Evolutionary conservation across 2,888 invertebrate species (phyloP).

Genomic region (Serripes groenlandicus): DNA sequence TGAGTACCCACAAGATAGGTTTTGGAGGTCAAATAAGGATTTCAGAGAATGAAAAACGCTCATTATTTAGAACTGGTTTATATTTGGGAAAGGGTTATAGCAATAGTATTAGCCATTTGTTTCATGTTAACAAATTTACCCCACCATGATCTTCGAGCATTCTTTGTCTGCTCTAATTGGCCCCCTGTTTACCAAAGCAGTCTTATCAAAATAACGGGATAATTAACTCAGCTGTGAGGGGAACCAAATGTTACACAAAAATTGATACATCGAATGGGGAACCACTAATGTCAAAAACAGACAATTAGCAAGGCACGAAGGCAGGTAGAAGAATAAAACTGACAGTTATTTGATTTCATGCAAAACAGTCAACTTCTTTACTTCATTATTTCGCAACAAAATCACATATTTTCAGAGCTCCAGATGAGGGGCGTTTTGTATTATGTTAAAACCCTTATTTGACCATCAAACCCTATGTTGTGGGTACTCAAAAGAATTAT

Average conservation of each 20-base stretch:
- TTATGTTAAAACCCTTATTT: too few species aligned
- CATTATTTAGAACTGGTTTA: too few species aligned
- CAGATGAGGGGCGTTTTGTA: background rate
- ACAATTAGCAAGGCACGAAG: background rate
- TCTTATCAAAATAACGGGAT: slow-evolving; percentile 22
- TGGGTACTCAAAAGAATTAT: too few species aligned
- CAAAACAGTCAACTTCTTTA: background rate
- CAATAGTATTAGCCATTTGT: slow-evolving; percentile 4
- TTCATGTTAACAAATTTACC: slow-evolving; percentile 18
- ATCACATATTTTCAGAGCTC: background rate
- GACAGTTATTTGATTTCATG: background rate
- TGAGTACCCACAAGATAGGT: too few species aligned
- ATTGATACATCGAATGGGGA: background rate
- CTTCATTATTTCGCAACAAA: background rate
- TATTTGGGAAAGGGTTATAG: background rate
- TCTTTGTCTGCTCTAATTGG: slow-evolving; percentile 22
- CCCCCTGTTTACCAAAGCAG: slow-evolving; percentile 15
- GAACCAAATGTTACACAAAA: slow-evolving; percentile 7
- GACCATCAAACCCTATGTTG: too few species aligned
- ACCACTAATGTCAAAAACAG: background rate
- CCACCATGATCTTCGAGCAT: background rate
- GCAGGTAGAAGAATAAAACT: too few species aligned
- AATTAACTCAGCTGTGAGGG: slow-evolving; percentile 18
- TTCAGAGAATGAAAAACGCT: too few species aligned
- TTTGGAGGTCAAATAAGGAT: too few species aligned